Base-by-base conservation (phyloP, 2,797 vertebrate genomes). In the Pseudochromis fuscus region DNA sequence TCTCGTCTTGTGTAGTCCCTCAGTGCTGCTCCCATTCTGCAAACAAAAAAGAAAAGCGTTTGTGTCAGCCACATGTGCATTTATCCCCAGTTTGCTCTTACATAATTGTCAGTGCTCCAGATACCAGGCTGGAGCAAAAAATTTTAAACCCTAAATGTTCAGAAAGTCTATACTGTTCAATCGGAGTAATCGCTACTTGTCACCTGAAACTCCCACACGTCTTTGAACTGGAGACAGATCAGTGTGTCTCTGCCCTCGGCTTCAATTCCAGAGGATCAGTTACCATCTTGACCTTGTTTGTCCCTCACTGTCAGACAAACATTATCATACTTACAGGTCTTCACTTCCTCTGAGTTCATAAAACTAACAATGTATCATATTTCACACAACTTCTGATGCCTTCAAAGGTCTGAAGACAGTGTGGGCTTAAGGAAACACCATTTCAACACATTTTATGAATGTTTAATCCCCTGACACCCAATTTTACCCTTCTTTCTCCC, bases 121-220 rank as follows among this genome's bases (percentile, higher is more conserved):
- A 46, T 37, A n/a, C 23, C 13, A 8, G 23, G 6, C 21, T 23
- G 7, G 10, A 44, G n/a, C 9, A 27, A 48, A 62, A 16, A 35
- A 58, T 55, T 73, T 70, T 53, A 64, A n/a, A n/a, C n/a, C n/a
- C n/a, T n/a, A n/a, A n/a, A n/a, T 45, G 31, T 65, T 11, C 30
- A 67, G 46, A 56, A 35, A 65, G 52, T 23, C 68, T 44, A 33
- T 66, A 40, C 69, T 18, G 24, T 60, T 72, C 59, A 79, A 55
- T 75, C 77, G 64, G 62, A 37, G 57, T 72, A 82, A 86, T 86
- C 82, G 65, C 73, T 85, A 69, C 46, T 19, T 74, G 67, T 73
- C 76, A 79, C 72, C 69, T 80, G 84, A 83, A 70, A 70, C 68
- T 52, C 62, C 40, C 4, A 49, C 31, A 56, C 53, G 56, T 82